Conservation (phyloP, 2,113 vertebrate species). For the Mormyrus iriodes region DNA sequence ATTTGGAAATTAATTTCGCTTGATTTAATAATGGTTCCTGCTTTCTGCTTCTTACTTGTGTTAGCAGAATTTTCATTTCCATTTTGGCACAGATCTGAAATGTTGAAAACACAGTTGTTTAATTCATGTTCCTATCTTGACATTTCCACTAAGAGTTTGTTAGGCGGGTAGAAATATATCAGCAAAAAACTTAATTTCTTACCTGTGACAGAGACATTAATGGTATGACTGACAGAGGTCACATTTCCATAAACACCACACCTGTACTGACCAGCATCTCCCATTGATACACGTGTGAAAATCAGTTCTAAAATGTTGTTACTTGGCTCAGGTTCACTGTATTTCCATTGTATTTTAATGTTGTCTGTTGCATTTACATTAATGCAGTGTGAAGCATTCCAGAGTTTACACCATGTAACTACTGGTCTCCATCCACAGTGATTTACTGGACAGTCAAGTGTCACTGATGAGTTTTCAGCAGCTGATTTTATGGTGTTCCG, state of each 20-base stretch:
- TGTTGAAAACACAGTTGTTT: not conserved
- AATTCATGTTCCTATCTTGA: not conserved
- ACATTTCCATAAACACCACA: not conserved
- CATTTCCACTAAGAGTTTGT: not conserved
- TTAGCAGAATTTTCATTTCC: not conserved
- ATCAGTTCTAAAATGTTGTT: not conserved
- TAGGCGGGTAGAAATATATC: not conserved
- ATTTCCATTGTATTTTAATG: not conserved
- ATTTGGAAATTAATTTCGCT: not conserved
- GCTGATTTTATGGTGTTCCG: not conserved
- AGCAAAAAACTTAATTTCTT: not conserved
- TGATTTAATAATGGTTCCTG: not conserved
- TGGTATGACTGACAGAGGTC: accelerated
- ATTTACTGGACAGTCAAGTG: not conserved
- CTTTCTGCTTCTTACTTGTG: not conserved
- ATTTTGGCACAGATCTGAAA: not conserved
- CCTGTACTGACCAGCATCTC: not conserved
- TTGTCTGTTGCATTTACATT: not conserved
- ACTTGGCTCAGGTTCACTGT: not conserved
- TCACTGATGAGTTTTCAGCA: not conserved
- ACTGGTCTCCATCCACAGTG: not conserved
- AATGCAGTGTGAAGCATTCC: accelerated
- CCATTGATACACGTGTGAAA: not conserved
- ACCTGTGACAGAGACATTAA: not conserved
- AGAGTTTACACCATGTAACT: not conserved